phyloP scores from a whole-genome alignment of 2,888 invertebrate species.

The Camponotus fellah region DNA sequence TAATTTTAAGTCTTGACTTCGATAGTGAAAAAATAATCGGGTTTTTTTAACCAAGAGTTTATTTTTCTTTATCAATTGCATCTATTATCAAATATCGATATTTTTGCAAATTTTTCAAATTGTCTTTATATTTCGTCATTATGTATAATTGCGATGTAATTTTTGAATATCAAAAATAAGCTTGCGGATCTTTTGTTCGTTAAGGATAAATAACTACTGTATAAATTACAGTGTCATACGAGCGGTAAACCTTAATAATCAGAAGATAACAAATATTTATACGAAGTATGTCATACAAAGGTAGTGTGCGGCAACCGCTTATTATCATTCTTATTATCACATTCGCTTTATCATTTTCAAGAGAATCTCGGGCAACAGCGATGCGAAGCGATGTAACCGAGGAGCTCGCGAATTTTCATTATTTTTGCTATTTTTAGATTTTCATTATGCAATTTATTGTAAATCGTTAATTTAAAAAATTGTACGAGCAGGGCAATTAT shows the following conservation, averaged over 20 bases:
- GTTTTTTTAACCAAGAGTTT: neutral
- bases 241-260: slow-evolving; percentile 40
- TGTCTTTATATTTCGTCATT: neutral
- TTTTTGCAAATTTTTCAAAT: neutral
- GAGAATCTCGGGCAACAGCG: neutral
- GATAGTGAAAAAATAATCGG: neutral
- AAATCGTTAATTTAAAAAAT: too few relatives aligned
- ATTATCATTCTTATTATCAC: slow-evolving; percentile 60
- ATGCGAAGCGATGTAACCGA: neutral
- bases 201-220: neutral
- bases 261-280: slow-evolving; percentile 59
- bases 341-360: slow-evolving; percentile 45
- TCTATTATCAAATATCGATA: neutral
- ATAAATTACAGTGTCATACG: slow-evolving; percentile 33
- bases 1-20: neutral
- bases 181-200: neutral
- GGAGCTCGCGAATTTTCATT: neutral
- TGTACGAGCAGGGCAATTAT: neutral
- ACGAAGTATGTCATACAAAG: slow-evolving; percentile 46
- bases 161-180: neutral
- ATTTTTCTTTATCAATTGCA: neutral
- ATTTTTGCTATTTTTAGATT: neutral
- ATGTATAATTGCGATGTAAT: neutral
- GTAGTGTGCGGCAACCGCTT: slow-evolving; percentile 29
- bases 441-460: too few relatives aligned